Evolutionary conservation across 2,113 vertebrate species (phyloP), one percentile per base, ranked within the genome.

Genomic region (Camelus dromedarius): DNA sequence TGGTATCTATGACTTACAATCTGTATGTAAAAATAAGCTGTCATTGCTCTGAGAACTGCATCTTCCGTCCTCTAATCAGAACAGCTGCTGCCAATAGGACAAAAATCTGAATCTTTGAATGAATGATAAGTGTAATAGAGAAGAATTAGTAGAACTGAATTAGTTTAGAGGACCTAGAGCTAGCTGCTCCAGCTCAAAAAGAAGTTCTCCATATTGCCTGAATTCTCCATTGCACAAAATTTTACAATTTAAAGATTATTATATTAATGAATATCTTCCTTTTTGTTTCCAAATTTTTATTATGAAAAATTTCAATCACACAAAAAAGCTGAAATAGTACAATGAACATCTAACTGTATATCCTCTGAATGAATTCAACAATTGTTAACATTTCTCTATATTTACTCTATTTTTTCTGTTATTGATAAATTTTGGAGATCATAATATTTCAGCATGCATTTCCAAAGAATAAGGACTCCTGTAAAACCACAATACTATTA

Each of bases 171-270:
- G 56, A 95, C 15, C 35, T 58, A 77, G 18, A 95, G 84, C 38
- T 82, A 94, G 38, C 28, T 83, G 73, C 30, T 83, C 12, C 42
- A 95, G 70, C 26, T 95, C 24, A 76, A 58, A 77, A 86, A 46
- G 19, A 48, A 67, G 52, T 82, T 67, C 58, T 76, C 62, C 46
- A 35, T 14, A 38, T 38, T 69, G 18, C 14, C 73, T 91, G 42
- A 83, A 89, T 89, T 84, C 82, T 89, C 77, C 70, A 93, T 2
- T 66, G 66, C 48, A 16, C 42, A n/a, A 87, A 32, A 75, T 46
- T 92, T 82, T 26, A 81, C 32, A n/a, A 91, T 86, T 70, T 95
- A 95, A 50, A 91, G 38, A 87, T 38, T 91, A 87, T 48, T 91
- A 46, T 79, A 58, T 62, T 62, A 85, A 77, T 69, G 13, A 32